Conservation (phyloP, 2,113 vertebrate species). For the Orycteropus afer region DNA sequence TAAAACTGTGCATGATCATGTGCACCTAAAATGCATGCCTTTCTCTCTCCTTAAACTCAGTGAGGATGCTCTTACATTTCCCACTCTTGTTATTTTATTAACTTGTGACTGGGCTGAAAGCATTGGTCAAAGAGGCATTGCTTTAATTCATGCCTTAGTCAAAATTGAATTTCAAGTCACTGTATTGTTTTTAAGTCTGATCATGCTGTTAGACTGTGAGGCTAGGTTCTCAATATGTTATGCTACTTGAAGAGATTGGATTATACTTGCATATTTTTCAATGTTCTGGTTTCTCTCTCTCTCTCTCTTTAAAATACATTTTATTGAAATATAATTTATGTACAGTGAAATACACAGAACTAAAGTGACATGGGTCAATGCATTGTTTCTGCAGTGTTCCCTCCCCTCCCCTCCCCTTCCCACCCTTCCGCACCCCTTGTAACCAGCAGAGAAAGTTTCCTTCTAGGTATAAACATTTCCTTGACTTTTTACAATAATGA, state of each 20-base stretch:
- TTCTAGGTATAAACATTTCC: too few relatives aligned
- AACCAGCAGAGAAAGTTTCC: too few relatives aligned
- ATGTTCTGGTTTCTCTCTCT: background rate
- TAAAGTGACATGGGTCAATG: too few relatives aligned
- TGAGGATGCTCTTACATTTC: background rate
- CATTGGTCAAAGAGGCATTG: background rate
- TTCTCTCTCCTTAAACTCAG: background rate
- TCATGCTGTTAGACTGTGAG: background rate
- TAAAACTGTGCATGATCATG: background rate
- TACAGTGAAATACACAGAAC: too few relatives aligned
- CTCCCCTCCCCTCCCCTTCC: too few relatives aligned
- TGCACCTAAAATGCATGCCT: rapidly evolving
- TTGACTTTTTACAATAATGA: too few relatives aligned
- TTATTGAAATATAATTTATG: too few relatives aligned
- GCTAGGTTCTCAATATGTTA: background rate
- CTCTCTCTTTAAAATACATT: too few relatives aligned
- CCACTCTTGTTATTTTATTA: background rate
- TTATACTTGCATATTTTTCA: background rate
- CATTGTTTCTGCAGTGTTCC: too few relatives aligned
- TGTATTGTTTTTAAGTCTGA: background rate
- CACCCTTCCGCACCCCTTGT: too few relatives aligned
- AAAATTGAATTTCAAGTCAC: background rate
- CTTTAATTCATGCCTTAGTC: background rate
- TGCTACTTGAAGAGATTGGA: background rate
- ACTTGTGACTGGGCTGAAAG: background rate